Evolutionary conservation across 2,797 vertebrate species (phyloP).

Genomic region (Falco columbarius): DNA sequence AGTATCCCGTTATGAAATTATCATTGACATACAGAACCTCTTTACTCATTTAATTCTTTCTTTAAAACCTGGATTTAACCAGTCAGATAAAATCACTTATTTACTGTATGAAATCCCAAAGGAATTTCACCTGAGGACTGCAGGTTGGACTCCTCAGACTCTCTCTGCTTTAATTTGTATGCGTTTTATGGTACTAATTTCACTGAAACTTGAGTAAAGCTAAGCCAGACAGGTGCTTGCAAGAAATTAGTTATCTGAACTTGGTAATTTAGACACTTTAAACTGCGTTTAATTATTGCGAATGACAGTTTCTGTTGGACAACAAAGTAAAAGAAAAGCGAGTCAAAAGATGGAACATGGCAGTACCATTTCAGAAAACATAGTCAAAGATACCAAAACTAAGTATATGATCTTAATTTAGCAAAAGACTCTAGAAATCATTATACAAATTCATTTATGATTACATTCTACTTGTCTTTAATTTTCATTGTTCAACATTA

Average conservation of each 20-base stretch:
- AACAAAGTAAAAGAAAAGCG: slow-evolving; percentile 2
- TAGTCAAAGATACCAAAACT: slow-evolving; percentile 37
- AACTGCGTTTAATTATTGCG: slow-evolving; percentile 51
- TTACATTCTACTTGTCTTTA: slow-evolving; percentile 88
- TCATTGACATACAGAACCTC: slow-evolving; percentile 3
- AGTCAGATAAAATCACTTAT: slow-evolving; percentile 22
- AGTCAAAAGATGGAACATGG: background rate
- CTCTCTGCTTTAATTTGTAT: background rate
- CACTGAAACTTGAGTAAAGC: background rate
- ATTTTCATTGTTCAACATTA: slow-evolving; percentile 81
- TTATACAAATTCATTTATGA: slow-evolving; percentile 79
- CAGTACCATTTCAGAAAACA: slow-evolving; percentile 44
- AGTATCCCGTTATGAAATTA: background rate
- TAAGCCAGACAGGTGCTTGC: slow-evolving; percentile 4
- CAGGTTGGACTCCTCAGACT: background rate
- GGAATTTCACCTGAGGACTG: background rate
- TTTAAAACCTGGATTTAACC: slow-evolving; percentile 30
- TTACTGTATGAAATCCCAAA: background rate
- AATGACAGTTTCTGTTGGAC: slow-evolving; percentile 11
- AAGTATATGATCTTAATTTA: slow-evolving; percentile 43
- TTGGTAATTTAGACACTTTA: slow-evolving; percentile 12
- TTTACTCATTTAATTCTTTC: slow-evolving; percentile 27
- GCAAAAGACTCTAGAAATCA: slow-evolving; percentile 74
- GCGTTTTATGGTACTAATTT: background rate
- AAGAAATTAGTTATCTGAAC: slow-evolving; percentile 45